Base-by-base conservation (phyloP, 2,113 vertebrate genomes). In the Myotis lucifugus region DNA sequence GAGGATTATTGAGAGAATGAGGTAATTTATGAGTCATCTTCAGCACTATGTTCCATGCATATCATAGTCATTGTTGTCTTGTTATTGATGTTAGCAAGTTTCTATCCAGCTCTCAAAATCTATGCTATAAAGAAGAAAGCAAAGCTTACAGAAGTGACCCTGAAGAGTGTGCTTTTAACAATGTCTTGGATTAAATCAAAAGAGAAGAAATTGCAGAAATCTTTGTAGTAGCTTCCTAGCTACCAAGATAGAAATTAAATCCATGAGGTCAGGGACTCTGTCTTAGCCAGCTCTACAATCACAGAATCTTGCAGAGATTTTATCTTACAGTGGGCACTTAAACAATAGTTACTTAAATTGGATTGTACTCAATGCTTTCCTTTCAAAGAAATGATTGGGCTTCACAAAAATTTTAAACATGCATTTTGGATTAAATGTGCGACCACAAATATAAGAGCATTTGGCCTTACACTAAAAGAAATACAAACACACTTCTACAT, bases 331-430 rank as follows among this genome's bases (percentile, higher is more conserved):
- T 32, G n/a, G 14, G 19, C 8, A 27, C 19, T 42, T 88, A 50
- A 70, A 52, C 46, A 61, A 52, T 73, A 29, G 32, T 25, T 29
- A 40, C 18, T 40, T 77, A 21, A 48, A 34, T 70, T 66, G 15
- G 32, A 79, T 59, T 74, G 29, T 66, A 85, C 37, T 72, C 11
- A 54, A 32, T 92, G 27, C 10, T 78, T 93, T 23, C n/a, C 19
- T 61, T 88, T 12, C 23, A 46, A 46, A 81, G 2, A 85, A 77
- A 91, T 72, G 27, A 14, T 37, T 84, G 59, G 3, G 29, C 64
- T 95, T 96, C 91, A 66, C 5, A 59, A 40, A 91, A 82, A 21
- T 67, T 12, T 76, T 48, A 56, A 85, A 2, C 48, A 88, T n/a
- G 1, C 0, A 19, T 73, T 91, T 90, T 88, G 9, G 5, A 59